Percentiles rank a stretch among this genome's conserved stretches.
phyloP scores from a whole-genome alignment of 2,888 invertebrate species.

The Napeogenes sylphis region DNA sequence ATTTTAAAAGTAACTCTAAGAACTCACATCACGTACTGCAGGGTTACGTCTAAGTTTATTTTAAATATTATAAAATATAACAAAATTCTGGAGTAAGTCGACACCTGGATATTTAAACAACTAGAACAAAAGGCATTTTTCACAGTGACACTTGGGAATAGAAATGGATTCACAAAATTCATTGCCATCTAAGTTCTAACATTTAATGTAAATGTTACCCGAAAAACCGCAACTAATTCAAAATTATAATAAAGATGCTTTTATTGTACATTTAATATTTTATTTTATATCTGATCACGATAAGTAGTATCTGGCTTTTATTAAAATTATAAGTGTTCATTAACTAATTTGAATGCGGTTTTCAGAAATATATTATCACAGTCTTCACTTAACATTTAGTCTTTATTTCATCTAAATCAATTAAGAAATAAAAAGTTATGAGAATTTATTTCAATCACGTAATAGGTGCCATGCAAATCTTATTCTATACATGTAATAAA shows the following conservation, averaged over 20 bases:
- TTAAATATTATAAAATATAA: constrained; percentile 7
- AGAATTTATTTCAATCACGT: too few relatives aligned
- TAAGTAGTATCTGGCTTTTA: background rate
- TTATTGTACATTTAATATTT: background rate
- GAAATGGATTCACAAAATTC: constrained; percentile 10
- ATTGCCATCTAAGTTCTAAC: constrained; percentile 6
- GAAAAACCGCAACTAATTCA: background rate
- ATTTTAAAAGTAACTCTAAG: constrained; percentile 3
- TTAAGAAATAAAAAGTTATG: too few relatives aligned
- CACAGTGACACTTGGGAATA: constrained; percentile 10
- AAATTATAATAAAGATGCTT: background rate
- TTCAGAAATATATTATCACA: too few relatives aligned
- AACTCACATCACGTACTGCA: constrained; percentile 4
- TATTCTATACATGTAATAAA: too few relatives aligned
- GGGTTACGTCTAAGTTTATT: background rate
- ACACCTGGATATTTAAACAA: constrained; percentile 13
- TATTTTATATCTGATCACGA: background rate
- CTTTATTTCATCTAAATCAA: too few relatives aligned
- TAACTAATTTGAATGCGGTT: too few relatives aligned
- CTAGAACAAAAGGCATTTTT: constrained; percentile 15
- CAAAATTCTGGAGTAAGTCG: constrained; percentile 8
- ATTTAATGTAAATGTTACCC: constrained; percentile 1
- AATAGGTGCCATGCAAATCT: too few relatives aligned
- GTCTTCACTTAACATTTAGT: too few relatives aligned
- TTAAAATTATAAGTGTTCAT: background rate